Evolutionary conservation across 2,113 vertebrate species (phyloP), one percentile per base, ranked within the genome.

Genomic region (Osmerus mordax): DNA sequence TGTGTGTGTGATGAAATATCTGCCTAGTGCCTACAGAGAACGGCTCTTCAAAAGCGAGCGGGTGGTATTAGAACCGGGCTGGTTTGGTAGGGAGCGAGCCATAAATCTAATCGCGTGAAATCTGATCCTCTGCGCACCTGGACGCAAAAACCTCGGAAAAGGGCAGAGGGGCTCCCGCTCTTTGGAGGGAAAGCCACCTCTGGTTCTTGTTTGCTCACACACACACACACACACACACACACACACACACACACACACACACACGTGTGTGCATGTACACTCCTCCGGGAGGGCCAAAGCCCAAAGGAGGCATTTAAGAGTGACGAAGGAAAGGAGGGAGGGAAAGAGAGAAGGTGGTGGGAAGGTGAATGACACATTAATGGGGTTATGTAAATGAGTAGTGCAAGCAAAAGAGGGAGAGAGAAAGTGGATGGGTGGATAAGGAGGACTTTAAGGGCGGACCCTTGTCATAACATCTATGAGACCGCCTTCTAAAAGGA

Each of bases 81-180:
- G 71, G 62, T 84, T 74, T 75, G 81, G 74, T 71, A 75, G 74
- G 73, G 75, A 74, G 36, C 65, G 73, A 53, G 77, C 81, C 78
- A 70, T 84, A 76, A 81, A 75, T 84, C 73, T 77, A 74, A 88
- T 85, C 70, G 13, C 59, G 67, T 83, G 74, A 47, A 89, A 89
- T 82, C 82, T 82, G 88, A 90, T 89, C 85, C 84, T 69, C 62
- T 1, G 52, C 13, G 62, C 85, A 91, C 87, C 86, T 89, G 89
- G 86, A 79, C 69, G 73, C 74, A 78, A 18, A 66, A 79, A 60
- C 74, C 21, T 29, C 47, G 70, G 79, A 81, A 77, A 73, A 64
- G 75, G 60, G 73, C 58, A 47, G 25, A 28, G 72, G 75, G 47
- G 67, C 51, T 63, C 78, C 64, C 62, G 74, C 69, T 73, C 59